Percentiles rank a stretch among this genome's conserved stretches.
Conservation (phyloP, 2,113 vertebrate species). For the Syngnathoides biaculeatus region DNA sequence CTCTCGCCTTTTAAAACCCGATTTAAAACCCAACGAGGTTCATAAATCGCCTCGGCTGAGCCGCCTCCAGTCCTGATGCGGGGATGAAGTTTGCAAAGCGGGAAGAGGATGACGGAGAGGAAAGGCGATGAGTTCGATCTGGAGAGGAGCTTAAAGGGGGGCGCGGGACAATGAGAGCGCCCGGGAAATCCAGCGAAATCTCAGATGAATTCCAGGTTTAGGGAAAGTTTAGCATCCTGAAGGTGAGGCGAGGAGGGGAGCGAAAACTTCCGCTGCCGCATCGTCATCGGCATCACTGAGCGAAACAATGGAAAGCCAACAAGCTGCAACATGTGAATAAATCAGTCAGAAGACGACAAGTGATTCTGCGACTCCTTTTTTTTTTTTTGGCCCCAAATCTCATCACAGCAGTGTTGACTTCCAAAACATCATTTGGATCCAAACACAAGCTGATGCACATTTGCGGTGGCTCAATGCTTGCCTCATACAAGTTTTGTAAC, state of each 20-base stretch:
- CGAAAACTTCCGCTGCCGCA: background rate
- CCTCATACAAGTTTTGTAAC: no score
- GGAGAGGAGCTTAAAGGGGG: constrained; percentile 68
- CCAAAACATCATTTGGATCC: background rate
- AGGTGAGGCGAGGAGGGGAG: constrained; percentile 22
- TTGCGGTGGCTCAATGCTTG: no score
- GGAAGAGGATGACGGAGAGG: constrained; percentile 62
- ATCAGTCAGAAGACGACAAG: background rate
- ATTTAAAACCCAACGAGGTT: constrained; percentile 63
- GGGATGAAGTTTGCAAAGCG: constrained; percentile 67
- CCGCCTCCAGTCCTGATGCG: constrained; percentile 62
- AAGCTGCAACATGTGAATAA: constrained; percentile 11
- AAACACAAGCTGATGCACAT: no score
- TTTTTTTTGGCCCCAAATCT: background rate
- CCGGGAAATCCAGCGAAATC: constrained; percentile 56
- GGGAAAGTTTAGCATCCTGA: constrained; percentile 53
- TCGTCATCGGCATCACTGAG: background rate
- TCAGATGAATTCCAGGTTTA: constrained; percentile 59
- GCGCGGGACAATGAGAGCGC: constrained; percentile 55
- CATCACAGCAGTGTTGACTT: background rate
- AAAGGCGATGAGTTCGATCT: constrained; percentile 68
- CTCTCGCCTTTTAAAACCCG: constrained; percentile 62
- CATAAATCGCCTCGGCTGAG: constrained; percentile 57
- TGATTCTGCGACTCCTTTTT: background rate
- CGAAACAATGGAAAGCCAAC: constrained; percentile 1